phyloP scores from a whole-genome alignment of 2,797 vertebrate genomes.

The Scleropages formosus region DNA sequence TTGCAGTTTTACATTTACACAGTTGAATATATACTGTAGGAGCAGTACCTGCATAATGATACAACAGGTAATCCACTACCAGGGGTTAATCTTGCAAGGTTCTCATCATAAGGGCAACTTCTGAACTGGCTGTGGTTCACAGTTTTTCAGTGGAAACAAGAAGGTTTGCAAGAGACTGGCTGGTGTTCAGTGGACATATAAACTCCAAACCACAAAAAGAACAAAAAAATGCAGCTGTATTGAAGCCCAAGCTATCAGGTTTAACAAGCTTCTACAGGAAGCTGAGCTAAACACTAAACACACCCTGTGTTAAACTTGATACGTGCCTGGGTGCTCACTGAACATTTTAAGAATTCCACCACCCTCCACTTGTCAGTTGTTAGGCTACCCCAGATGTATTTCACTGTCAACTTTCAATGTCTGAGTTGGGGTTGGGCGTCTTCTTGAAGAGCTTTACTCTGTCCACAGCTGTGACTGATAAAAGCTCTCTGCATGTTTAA shows the following conservation, averaged over 20 bases:
- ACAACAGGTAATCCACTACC: no score
- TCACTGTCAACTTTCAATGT: constrained; percentile 57
- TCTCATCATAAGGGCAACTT: no score
- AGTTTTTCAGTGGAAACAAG: no score
- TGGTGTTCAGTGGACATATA: no score
- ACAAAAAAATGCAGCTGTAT: neutral
- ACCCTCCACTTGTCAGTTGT: constrained; percentile 54
- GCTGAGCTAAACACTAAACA: constrained; percentile 43
- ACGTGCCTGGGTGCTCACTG: constrained; percentile 46
- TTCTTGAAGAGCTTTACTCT: neutral
- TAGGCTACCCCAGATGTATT: constrained; percentile 60
- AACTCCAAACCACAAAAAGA: neutral
- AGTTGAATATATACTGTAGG: no score
- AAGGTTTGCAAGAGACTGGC: no score
- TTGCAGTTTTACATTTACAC: no score
- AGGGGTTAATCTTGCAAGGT: no score
- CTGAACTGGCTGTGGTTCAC: no score
- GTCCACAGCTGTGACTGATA: constrained; percentile 33
- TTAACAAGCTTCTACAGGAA: constrained; percentile 15
- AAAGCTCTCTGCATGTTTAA: constrained; percentile 3
- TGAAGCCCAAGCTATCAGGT: neutral
- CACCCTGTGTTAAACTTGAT: constrained; percentile 52
- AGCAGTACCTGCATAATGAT: no score
- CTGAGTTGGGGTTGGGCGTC: constrained; percentile 27
- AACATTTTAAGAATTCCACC: constrained; percentile 56